These are phyloP conservation scores for Aselliscus stoliczkanus DNA, from an alignment of 2,797 vertebrate genomes.

Conservation along the genomic window DNA sequence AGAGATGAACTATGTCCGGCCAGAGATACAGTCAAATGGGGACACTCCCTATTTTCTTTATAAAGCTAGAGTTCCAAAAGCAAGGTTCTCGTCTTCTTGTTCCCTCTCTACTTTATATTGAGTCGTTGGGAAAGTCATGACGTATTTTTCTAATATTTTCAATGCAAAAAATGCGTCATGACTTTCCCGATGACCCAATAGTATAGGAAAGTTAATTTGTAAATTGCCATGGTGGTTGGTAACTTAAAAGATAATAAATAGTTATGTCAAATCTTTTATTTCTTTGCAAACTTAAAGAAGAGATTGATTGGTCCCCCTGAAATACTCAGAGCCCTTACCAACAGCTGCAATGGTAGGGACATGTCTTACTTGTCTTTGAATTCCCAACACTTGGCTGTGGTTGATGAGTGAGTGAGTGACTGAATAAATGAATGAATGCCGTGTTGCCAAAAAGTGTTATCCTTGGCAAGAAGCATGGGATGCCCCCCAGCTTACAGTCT, in stretches of 20 bases:
- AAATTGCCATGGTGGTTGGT: background rate
- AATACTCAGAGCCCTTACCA: background rate
- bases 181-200: too few relatives aligned
- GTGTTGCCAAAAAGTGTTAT: background rate
- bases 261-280: slow-evolving; percentile 15
- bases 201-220: slow-evolving; percentile 4
- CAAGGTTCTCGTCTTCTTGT: background rate
- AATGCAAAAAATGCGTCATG: too few relatives aligned
- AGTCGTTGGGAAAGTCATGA: too few relatives aligned
- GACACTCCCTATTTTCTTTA: slow-evolving; percentile 56
- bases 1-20: slow-evolving; percentile 56
- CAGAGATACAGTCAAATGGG: slow-evolving; percentile 55
- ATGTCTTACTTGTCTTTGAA: background rate
- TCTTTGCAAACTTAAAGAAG: slow-evolving; percentile 26
- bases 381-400: background rate
- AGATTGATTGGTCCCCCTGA: background rate
- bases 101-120: background rate
- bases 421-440: background rate
- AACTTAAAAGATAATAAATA: background rate
- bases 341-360: background rate
- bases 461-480: background rate
- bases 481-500: background rate
- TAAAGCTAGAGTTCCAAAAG: slow-evolving; percentile 37
- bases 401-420: background rate
- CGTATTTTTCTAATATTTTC: too few relatives aligned